Conservation (phyloP, 2,888 invertebrate genomes). For the Rhaphigaster nebulosa region DNA sequence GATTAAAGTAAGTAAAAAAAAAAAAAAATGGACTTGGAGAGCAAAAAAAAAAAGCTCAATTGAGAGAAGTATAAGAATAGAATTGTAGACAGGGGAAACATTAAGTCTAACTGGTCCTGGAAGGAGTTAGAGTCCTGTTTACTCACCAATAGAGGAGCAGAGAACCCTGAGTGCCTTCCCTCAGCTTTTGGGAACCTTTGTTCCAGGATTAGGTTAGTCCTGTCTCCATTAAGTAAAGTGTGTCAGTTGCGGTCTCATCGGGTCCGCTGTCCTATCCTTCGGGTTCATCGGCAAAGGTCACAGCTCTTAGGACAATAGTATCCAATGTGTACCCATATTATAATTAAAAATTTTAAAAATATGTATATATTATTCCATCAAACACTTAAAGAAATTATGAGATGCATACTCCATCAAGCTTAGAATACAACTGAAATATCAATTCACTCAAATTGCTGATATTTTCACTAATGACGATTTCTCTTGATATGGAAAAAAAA, state of each 20-base stretch:
- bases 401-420: too few species aligned
- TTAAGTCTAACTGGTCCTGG: not conserved
- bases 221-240: slow-evolving; percentile 2
- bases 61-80: not conserved
- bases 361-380: too few species aligned
- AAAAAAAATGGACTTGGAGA: too few species aligned
- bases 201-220: slow-evolving; percentile 34
- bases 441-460: too few species aligned
- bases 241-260: not conserved
- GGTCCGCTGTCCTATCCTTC: not conserved
- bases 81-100: not conserved
- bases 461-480: too few species aligned
- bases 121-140: slow-evolving; percentile 20
- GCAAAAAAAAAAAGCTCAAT: not conserved
- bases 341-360: too few species aligned
- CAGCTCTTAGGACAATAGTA: not conserved
- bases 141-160: not conserved
- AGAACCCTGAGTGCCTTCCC: not conserved
- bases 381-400: too few species aligned
- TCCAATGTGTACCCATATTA: too few species aligned
- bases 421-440: too few species aligned
- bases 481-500: too few species aligned
- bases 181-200: not conserved
- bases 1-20: too few species aligned
- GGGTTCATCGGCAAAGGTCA: not conserved